Percentiles rank a stretch among this genome's conserved stretches.
phyloP scores from a whole-genome alignment of 2,797 vertebrate genomes.

The Scarus forsteni region DNA sequence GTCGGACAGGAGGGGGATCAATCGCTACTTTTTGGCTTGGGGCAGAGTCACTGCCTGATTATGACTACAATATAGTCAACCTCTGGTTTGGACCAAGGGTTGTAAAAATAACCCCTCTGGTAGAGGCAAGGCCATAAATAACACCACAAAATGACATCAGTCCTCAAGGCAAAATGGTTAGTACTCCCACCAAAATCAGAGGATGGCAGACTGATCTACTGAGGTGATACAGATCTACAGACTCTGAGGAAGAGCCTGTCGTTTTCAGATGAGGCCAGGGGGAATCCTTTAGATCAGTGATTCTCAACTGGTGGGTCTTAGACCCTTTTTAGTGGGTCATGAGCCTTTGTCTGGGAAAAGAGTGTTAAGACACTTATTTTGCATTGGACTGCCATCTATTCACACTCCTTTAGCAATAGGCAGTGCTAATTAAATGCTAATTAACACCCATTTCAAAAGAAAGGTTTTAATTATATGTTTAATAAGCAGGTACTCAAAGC shows the following conservation, averaged over 20 bases:
- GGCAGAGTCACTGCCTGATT: conserved; percentile 43
- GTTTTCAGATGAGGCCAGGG: background rate
- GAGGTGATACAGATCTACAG: background rate
- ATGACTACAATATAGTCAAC: conserved; percentile 52
- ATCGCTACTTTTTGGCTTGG: conserved; percentile 42
- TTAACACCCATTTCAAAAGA: no score
- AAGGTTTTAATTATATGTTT: no score
- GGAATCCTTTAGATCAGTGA: background rate
- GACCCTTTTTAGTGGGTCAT: no score
- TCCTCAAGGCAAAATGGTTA: conserved; percentile 27
- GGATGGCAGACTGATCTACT: background rate
- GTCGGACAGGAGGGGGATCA: conserved; percentile 30
- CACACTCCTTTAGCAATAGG: no score
- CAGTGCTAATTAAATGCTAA: no score
- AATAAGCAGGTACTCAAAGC: no score
- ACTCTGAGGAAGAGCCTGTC: no score
- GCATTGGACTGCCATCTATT: no score
- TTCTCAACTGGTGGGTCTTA: no score
- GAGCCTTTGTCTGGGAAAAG: no score
- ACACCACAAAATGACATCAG: conserved; percentile 46
- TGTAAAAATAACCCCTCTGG: conserved; percentile 63
- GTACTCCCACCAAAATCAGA: conserved; percentile 14
- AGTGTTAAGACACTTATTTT: no score
- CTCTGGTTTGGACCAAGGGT: conserved; percentile 34
- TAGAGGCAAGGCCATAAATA: conserved; percentile 59